phyloP scores from a whole-genome alignment of 2,888 invertebrate genomes.

The Petrolisthes cinctipes region DNA sequence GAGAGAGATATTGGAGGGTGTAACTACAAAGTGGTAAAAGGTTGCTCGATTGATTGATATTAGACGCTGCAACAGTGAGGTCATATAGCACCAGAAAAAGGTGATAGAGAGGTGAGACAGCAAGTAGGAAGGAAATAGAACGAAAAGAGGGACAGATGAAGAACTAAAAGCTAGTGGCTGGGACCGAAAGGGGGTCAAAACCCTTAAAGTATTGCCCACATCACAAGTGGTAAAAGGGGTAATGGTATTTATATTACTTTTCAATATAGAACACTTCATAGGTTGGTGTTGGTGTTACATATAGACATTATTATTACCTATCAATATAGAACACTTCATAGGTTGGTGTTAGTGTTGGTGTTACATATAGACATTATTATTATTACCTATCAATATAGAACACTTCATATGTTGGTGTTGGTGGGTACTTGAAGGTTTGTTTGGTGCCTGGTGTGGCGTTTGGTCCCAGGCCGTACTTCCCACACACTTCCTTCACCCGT shows the following conservation, averaged over 20 bases:
- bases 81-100: no score
- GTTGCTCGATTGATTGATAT: no score
- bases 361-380: not conserved
- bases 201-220: no score
- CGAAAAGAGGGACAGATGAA: no score
- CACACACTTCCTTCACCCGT: conserved; percentile 69
- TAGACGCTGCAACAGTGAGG: no score
- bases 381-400: conserved; percentile 71
- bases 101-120: no score
- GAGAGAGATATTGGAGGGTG: no score
- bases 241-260: conserved; percentile 67
- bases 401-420: conserved; percentile 71
- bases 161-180: no score
- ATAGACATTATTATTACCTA: conserved; percentile 67
- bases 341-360: conserved; percentile 70
- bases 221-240: no score
- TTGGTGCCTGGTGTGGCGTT: conserved; percentile 66
- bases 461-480: conserved; percentile 70
- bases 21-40: no score
- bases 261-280: conserved; percentile 72
- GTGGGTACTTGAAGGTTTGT: conserved; percentile 70
- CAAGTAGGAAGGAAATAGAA: no score
- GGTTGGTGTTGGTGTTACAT: conserved; percentile 69
- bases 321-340: conserved; percentile 72
- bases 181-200: no score